Base-by-base conservation (phyloP, 2,797 vertebrate genomes). In the Pipistrellus kuhlii region DNA sequence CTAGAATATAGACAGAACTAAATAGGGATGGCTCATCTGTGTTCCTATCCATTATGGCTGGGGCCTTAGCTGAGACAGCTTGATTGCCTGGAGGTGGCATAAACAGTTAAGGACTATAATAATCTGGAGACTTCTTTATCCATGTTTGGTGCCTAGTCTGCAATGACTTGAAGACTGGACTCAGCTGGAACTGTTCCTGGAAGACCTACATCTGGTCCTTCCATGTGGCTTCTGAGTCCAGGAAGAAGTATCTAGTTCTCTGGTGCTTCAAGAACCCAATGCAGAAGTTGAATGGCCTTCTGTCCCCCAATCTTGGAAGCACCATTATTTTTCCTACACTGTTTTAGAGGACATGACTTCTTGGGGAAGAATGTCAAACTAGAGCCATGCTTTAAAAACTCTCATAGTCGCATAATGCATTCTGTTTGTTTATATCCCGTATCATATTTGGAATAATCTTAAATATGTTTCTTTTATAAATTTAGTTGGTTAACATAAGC, bases 1-100 rank as follows among this genome's bases (percentile, higher is more conserved):
- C 46, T 94, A 73, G 32, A 91, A 94, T 83, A 83, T 21, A 81
- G 55, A 69, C 17, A 59, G 64, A 93, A 69, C 48, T 90, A 71
- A 89, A 18, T 80, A 71, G 57, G 27, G 51, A 53, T 90, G 27
- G 77, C 62, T 95, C 46, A 6, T 87, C 15, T 95, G 4, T 84
- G 66, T 11, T 82, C 5, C 18, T 25, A n/a, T 55, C 35, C 20
- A 14, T 81, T 20, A 77, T 85, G 38, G 20, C n/a, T 90, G 44
- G 48, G 11, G 9, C 72, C n/a, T 90, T 75, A 77, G 44, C 55
- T 88, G 38, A 88, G n/a, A 92, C 8, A 51, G 9, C 12, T 81
- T 86, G 62, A 89, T 27, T 84, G 32, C 41, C 27, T 75, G 27
- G 27, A 66, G 27, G 12, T 69, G 71, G 51, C 55, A 77, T 55